These are phyloP conservation scores for Antigone vipio DNA, from an alignment of 2,113 vertebrate genomes.

Conservation along the genomic window DNA sequence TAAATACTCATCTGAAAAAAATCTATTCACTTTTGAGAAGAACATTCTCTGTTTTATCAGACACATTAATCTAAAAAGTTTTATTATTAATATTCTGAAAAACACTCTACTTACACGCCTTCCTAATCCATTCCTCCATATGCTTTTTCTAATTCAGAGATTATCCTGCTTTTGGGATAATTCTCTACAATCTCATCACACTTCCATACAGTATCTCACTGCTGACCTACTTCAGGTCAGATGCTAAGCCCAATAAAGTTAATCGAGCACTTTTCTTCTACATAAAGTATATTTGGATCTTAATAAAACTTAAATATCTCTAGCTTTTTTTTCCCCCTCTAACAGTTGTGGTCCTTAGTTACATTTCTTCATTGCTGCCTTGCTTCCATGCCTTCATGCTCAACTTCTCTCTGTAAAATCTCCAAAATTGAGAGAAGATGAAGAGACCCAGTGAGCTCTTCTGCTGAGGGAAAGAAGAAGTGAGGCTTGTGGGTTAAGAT, in stretches of 20 bases:
- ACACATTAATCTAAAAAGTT: not conserved
- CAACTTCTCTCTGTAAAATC: not conserved
- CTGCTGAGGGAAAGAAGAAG: not conserved
- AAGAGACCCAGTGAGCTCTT: not conserved
- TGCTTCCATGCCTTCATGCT: not conserved
- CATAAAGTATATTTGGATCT: not conserved
- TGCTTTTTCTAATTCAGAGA: not conserved
- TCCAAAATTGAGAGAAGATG: not conserved
- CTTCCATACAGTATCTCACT: not conserved
- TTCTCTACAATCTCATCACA: not conserved
- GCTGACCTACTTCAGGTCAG: not conserved
- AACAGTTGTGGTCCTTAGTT: not conserved
- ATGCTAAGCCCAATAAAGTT: not conserved
- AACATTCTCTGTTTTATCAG: not conserved
- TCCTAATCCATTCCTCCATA: not conserved
- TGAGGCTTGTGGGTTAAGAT: not conserved
- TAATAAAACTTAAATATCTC: not conserved
- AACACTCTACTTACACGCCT: not conserved
- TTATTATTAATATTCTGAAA: not conserved
- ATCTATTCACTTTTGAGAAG: not conserved
- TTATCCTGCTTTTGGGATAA: conserved; percentile 36
- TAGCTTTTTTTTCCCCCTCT: not conserved
- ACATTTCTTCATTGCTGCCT: not conserved
- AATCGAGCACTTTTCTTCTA: not conserved
- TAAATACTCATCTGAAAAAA: not conserved